Conservation (phyloP, 2,797 vertebrate genomes). For the Diplodus sargus region DNA sequence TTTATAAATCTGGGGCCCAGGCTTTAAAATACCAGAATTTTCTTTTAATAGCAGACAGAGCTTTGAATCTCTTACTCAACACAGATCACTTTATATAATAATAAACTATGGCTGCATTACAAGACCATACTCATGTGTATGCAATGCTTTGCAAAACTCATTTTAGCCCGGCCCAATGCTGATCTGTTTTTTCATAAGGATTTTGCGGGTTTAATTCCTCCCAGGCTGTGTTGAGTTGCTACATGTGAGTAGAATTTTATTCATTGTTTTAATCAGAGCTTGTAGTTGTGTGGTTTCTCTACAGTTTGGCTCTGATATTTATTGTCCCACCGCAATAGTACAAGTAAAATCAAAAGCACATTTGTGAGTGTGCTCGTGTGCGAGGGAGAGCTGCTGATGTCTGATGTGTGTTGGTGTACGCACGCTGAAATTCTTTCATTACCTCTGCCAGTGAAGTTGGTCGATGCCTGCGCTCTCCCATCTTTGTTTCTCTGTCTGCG, state of each 20-base stretch:
- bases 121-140: background rate
- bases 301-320: conserved; percentile 29
- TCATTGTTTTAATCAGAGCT: conserved; percentile 66
- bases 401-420: conserved; percentile 24
- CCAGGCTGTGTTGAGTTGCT: conserved; percentile 14
- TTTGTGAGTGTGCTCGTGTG: conserved; percentile 1
- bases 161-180: conserved; percentile 21
- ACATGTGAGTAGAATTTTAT: conserved; percentile 42
- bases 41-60: background rate
- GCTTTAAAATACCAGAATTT: background rate
- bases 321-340: conserved; percentile 35
- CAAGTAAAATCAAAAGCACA: conserved; percentile 15
- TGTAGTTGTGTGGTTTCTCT: conserved; percentile 27
- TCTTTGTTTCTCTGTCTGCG: conserved; percentile 31
- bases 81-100: conserved; percentile 8
- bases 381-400: conserved; percentile 5
- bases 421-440: conserved; percentile 34
- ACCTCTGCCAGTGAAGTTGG: conserved; percentile 33
- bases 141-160: conserved; percentile 2
- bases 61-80: conserved; percentile 1
- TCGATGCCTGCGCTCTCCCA: conserved; percentile 11
- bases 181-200: conserved; percentile 42
- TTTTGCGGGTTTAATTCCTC: conserved; percentile 42
- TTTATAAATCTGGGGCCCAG: too few relatives aligned
- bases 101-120: conserved; percentile 9